Percentiles rank a stretch among this genome's conserved stretches.
These are phyloP conservation scores for Lutjanus erythropterus DNA, from an alignment of 2,113 vertebrate genomes.

Conservation along the genomic window DNA sequence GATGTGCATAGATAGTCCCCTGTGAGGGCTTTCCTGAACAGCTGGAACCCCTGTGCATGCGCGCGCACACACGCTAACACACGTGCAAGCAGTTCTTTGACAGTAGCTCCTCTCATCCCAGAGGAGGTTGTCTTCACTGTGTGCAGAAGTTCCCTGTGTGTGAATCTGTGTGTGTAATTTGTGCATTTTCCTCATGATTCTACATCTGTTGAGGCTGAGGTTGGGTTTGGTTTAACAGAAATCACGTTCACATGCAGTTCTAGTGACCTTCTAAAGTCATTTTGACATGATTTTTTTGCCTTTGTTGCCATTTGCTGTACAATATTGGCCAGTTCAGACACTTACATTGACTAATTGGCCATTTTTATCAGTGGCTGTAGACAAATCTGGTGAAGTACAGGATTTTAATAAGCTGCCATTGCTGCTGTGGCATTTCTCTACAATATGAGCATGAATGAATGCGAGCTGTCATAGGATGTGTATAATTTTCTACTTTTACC, in stretches of 20 bases:
- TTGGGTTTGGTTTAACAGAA: not conserved
- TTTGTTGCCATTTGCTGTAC: not conserved
- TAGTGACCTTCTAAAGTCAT: not conserved
- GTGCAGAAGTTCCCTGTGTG: not conserved
- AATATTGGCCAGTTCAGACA: not conserved
- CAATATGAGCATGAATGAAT: too few species aligned
- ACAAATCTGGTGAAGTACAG: too few species aligned
- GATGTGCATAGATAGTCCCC: slow-evolving; percentile 11
- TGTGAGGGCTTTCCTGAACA: slow-evolving; percentile 34
- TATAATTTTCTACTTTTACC: too few species aligned
- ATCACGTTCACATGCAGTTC: not conserved
- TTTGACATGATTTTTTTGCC: not conserved
- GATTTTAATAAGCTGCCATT: too few species aligned
- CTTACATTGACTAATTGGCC: not conserved
- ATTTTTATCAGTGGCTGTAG: not conserved
- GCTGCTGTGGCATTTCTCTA: too few species aligned
- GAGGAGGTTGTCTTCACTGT: not conserved
- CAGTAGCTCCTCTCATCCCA: slow-evolving; percentile 2
- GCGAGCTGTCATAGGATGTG: too few species aligned
- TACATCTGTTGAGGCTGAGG: not conserved
- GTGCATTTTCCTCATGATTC: not conserved
- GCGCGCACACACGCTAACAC: not conserved
- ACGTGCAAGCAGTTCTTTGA: not conserved
- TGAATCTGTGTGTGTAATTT: not conserved
- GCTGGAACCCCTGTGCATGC: not conserved